Evolutionary conservation across 2,797 vertebrate species (phyloP).

Genomic region (Momotus momota): DNA sequence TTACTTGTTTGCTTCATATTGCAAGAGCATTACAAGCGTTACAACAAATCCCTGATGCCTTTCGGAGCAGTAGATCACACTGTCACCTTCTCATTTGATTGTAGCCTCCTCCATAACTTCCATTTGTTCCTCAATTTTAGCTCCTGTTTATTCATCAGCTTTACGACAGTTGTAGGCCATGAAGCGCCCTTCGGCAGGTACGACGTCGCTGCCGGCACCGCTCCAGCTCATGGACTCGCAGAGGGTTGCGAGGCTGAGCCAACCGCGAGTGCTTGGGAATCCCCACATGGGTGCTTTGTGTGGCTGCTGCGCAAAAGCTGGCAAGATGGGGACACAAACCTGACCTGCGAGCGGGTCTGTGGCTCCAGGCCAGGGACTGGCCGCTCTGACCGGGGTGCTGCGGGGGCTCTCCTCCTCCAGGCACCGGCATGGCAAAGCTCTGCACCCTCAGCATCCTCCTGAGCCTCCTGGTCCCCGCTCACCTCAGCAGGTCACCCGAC

Average conservation of each 20-base stretch:
- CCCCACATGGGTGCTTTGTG: fast-evolving
- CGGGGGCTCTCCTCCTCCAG: neutral
- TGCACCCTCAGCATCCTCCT: neutral
- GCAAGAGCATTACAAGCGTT: neutral
- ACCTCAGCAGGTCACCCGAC: neutral
- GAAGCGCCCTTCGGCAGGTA: neutral
- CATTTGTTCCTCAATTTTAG: neutral
- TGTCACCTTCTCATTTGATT: neutral
- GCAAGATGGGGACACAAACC: neutral
- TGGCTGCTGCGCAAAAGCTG: neutral
- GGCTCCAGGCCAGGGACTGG: fast-evolving
- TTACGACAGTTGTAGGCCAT: neutral
- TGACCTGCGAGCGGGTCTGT: fast-evolving
- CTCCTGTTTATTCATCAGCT: neutral
- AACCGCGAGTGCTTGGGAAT: neutral
- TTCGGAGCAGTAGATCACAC: neutral
- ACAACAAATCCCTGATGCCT: neutral
- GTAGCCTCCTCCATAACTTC: neutral
- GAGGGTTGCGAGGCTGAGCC: neutral
- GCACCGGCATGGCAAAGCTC: fast-evolving
- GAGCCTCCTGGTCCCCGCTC: neutral
- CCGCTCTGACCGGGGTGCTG: neutral
- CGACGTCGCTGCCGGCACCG: fast-evolving
- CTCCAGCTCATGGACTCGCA: neutral
- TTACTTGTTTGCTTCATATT: neutral